Evolutionary conservation across 1,140 invertebrate genomes (phyloP).

Genomic region (Diorhabda sublineata): DNA sequence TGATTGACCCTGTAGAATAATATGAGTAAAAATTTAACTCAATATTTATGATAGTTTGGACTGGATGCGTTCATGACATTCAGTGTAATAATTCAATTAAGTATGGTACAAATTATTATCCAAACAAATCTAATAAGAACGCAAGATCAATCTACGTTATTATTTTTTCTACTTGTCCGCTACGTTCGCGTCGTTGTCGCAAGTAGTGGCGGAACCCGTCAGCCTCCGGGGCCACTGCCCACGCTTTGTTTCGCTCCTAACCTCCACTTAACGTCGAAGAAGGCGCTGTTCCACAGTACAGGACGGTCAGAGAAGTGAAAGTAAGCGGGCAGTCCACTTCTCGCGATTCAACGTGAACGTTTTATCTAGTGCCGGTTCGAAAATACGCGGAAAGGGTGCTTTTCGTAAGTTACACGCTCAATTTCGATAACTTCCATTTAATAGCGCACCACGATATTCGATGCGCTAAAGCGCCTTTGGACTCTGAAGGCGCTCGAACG

Average conservation of each 20-base stretch:
- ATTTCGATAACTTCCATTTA: background rate
- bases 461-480: background rate
- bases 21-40: no score
- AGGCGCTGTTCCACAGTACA: background rate
- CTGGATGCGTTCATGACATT: no score
- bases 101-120: no score
- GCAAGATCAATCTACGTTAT: no score
- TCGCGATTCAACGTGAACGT: background rate
- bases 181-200: background rate
- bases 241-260: constrained; percentile 1
- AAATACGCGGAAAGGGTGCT: background rate
- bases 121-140: no score
- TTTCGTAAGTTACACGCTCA: background rate
- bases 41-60: no score
- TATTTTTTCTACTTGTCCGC: background rate
- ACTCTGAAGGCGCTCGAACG: background rate
- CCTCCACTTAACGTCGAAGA: background rate
- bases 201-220: background rate
- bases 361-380: background rate
- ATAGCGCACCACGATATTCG: background rate
- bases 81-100: no score
- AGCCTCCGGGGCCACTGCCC: background rate
- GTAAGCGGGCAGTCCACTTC: background rate
- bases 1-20: no score
- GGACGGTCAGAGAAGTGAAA: background rate